phyloP scores from a whole-genome alignment of 2,113 vertebrate species.

The Tringa solitaria region DNA sequence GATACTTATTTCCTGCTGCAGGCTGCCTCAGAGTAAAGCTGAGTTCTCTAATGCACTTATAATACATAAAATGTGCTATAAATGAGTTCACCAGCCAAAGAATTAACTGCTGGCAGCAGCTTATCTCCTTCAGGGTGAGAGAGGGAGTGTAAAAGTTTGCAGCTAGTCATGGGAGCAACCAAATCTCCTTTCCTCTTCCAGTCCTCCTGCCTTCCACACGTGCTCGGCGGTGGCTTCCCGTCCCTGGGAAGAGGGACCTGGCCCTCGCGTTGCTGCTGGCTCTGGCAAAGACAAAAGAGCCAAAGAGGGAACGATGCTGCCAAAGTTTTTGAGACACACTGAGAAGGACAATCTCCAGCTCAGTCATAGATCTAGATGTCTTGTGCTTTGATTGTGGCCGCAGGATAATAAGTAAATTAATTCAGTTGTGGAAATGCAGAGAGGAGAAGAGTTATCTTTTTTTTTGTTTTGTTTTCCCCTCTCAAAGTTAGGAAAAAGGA shows the following conservation, averaged over 20 bases:
- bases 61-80: conserved; percentile 14
- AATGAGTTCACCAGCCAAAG: neutral
- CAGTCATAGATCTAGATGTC: neutral
- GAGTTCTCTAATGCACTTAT: neutral
- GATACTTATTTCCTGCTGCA: neutral
- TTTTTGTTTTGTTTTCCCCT: no score
- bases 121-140: neutral
- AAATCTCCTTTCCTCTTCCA: neutral
- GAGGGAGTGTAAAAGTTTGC: neutral
- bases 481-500: neutral
- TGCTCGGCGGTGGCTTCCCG: fast-evolving
- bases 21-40: neutral
- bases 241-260: neutral
- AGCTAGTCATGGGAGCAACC: neutral
- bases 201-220: fast-evolving
- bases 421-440: neutral
- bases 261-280: fast-evolving
- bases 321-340: neutral
- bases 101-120: conserved; percentile 33
- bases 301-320: neutral
- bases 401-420: neutral
- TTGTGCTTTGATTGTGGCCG: neutral
- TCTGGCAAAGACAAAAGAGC: neutral
- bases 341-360: neutral
- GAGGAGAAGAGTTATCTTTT: neutral